Base-by-base conservation (phyloP, 2,113 vertebrate genomes). In the Actenoides lindsayi region DNA sequence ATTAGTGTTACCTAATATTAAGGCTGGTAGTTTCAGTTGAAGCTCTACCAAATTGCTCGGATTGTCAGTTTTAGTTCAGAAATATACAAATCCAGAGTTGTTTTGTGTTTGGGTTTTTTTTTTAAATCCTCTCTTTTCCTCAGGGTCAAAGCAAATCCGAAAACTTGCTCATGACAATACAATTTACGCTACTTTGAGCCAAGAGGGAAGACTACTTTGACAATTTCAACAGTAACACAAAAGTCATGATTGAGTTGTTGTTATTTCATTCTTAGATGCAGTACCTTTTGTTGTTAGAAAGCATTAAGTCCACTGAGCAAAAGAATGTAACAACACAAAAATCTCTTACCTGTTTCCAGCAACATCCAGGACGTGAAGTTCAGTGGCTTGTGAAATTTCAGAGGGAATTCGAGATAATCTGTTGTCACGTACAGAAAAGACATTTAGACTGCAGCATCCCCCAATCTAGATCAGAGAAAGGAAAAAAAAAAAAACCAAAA, bases 371-470 rank as follows among this genome's bases (percentile, higher is more conserved):
- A 99, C 99, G 10, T 99, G 99, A 91, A 99, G 99, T 46, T 99
- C 99, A 46, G 98, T 97, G 27, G 99, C 99, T 94, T 99, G 98
- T 1, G 99, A 99, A 97, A 99, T 98, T 97, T 99, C 99, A 16
- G 99, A 79, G 5, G 99, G 99, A 94, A 99, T 98, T 94, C 98
- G 98, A 28, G 97, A 98, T 62, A 99, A 98, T 86, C 97, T 97
- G 96, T 99, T 99, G 95, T 99, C 99, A 93, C 99, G 98, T 44
- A 99, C 97, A 64, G 99, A 99, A 96, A 99, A 99, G 71, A 99
- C 99, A 18, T 99, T 99, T 76, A 99, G 99, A 95, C 98, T 98
- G 89, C 98, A 98, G 98, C 99, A 99, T 41, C 99, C 99, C 3
- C 99, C 99, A 8, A 99, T 99, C 99, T 99, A 75, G 35, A 95